These are phyloP conservation scores for Gorsachius magnificus DNA, from an alignment of 2,797 vertebrate genomes.

Conservation along the genomic window DNA sequence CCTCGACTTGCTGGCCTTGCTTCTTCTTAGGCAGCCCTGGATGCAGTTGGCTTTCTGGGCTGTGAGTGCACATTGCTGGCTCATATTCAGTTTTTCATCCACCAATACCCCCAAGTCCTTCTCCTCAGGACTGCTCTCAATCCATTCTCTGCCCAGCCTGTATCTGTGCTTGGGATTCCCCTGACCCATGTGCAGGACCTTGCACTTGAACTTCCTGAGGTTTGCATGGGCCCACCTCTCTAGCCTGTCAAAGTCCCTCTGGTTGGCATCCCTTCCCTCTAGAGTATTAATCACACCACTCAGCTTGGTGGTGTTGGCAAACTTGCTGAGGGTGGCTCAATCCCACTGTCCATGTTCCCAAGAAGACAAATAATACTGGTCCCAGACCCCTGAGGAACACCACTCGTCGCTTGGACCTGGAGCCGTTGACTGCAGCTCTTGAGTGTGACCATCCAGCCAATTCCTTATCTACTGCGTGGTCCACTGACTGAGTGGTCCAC, in stretches of 20 bases:
- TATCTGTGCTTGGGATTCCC: background rate
- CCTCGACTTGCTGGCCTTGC: background rate
- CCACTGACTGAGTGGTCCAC: fast-evolving
- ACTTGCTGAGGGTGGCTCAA: background rate
- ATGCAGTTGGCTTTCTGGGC: background rate
- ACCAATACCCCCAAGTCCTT: background rate
- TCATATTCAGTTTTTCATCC: background rate
- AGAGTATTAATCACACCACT: background rate
- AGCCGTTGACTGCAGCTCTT: background rate
- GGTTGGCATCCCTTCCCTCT: background rate
- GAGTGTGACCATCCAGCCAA: background rate
- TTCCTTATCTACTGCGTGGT: background rate
- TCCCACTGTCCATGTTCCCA: fast-evolving
- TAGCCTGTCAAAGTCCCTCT: background rate
- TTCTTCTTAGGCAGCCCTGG: background rate
- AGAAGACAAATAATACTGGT: background rate
- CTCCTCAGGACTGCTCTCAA: background rate
- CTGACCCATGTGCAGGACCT: background rate
- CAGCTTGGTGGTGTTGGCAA: background rate
- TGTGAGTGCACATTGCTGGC: fast-evolving
- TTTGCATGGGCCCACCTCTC: background rate
- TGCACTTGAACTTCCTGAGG: background rate
- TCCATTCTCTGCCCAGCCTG: background rate
- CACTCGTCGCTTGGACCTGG: background rate
- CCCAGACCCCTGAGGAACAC: background rate